phyloP scores from a whole-genome alignment of 2,113 vertebrate genomes.

The Noctilio leporinus region DNA sequence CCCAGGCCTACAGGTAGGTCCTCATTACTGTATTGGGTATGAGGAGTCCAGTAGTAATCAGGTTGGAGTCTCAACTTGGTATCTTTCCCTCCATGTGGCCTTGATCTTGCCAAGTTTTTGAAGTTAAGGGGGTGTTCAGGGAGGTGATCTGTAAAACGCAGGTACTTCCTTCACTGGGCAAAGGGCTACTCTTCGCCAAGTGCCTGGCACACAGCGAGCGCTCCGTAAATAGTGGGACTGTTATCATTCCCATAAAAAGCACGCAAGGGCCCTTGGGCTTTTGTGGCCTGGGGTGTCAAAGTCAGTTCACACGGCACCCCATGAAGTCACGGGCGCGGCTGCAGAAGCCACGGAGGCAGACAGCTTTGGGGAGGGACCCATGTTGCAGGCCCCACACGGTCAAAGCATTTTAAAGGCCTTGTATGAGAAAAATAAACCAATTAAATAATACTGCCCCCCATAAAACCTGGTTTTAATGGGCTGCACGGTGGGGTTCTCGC shows the following conservation, averaged over 20 bases:
- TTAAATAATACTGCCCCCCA: slow-evolving; percentile 65
- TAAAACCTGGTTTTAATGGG: slow-evolving; percentile 63
- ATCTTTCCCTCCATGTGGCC: neutral
- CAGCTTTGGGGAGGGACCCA: neutral
- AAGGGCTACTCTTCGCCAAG: neutral
- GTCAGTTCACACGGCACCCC: fast-evolving
- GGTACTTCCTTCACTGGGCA: neutral
- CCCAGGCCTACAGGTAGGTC: neutral
- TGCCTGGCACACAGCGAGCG: fast-evolving
- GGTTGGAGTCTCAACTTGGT: neutral
- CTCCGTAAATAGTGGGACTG: neutral
- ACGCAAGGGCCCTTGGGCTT: neutral
- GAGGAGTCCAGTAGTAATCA: neutral
- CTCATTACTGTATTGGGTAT: neutral
- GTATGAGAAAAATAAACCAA: slow-evolving; percentile 66
- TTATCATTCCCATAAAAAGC: neutral
- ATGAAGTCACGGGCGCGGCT: neutral
- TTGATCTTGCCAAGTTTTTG: neutral
- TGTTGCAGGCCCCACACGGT: slow-evolving; percentile 30
- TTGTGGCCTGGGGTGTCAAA: neutral
- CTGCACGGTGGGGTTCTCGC: slow-evolving; percentile 8
- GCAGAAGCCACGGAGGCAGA: fast-evolving
- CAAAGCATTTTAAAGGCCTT: slow-evolving; percentile 53
- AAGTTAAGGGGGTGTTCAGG: neutral
- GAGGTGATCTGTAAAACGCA: neutral